Conservation (phyloP, 2,797 vertebrate species). For the Hafferia zeledoni region DNA sequence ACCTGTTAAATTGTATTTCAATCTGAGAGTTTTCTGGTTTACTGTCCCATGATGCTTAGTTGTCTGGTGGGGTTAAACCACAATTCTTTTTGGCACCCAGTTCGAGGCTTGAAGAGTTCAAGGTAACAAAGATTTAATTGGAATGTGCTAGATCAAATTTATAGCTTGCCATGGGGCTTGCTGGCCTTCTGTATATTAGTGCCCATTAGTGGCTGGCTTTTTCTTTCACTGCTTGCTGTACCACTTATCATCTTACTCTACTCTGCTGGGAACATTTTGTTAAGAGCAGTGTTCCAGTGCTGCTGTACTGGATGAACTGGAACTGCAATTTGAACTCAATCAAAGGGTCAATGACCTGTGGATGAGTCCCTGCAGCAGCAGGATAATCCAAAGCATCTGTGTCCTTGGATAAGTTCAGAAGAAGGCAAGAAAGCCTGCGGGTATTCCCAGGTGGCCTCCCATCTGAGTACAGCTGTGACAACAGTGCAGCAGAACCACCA, state of each 20-base stretch:
- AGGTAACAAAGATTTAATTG: background rate
- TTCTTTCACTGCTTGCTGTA: background rate
- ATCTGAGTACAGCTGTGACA: background rate
- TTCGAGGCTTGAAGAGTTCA: background rate
- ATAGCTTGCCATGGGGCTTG: background rate
- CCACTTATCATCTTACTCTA: background rate
- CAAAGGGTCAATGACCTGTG: background rate
- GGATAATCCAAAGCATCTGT: fast-evolving
- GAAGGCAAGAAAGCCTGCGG: background rate
- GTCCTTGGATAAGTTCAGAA: fast-evolving
- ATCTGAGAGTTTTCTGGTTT: background rate
- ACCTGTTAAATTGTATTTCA: background rate
- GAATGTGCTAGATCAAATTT: background rate
- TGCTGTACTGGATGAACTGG: background rate
- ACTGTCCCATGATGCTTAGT: background rate
- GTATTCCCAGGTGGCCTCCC: background rate
- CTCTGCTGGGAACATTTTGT: background rate
- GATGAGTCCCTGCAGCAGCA: background rate
- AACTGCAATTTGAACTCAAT: background rate
- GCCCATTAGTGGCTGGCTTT: background rate
- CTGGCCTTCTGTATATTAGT: background rate
- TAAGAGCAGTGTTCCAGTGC: background rate
- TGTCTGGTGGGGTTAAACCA: background rate
- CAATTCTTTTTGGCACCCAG: background rate
- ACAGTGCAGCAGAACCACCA: background rate